A percentile compares a stretch with the other conserved stretches of the same genome.
Evolutionary conservation across 2,888 invertebrate species (phyloP).

Genomic region (Idaea dimidiata): DNA sequence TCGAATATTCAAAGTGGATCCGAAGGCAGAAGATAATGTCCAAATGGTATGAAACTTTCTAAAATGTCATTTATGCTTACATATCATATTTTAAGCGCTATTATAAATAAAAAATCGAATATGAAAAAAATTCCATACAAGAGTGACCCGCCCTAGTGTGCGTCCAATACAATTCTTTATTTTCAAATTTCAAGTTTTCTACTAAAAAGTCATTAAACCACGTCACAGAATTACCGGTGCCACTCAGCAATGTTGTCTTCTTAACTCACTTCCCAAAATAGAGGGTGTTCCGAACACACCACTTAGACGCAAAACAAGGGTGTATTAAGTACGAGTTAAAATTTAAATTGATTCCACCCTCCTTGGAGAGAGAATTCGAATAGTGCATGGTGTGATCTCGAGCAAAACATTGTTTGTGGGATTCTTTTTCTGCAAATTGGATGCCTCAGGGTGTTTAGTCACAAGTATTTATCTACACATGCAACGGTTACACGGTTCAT

Average conservation of each 20-base stretch:
- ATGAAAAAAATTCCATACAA: no score
- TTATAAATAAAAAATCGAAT: no score
- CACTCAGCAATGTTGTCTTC: conserved; percentile 54
- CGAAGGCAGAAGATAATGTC: no score
- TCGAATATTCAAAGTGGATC: no score
- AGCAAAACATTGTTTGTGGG: conserved; percentile 74
- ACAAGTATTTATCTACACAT: conserved; percentile 50
- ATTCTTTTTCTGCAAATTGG: conserved; percentile 79
- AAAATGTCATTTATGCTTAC: no score
- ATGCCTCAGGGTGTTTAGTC: conserved; percentile 72
- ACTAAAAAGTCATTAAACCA: not conserved
- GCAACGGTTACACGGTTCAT: conserved; percentile 64
- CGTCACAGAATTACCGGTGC: not conserved
- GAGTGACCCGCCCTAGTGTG: conserved; percentile 9
- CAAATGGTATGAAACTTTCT: no score
- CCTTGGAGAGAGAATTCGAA: conserved; percentile 72
- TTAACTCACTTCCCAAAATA: conserved; percentile 71
- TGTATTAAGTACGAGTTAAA: conserved; percentile 81
- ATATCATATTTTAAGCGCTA: no score
- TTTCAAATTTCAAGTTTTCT: not conserved
- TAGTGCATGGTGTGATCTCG: conserved; percentile 77
- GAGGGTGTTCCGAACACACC: conserved; percentile 79
- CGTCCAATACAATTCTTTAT: conserved; percentile 8
- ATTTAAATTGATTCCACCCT: conserved; percentile 81
- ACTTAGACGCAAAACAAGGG: conserved; percentile 81